phyloP scores from a whole-genome alignment of 2,888 invertebrate species.

The Tethea ocularis region DNA sequence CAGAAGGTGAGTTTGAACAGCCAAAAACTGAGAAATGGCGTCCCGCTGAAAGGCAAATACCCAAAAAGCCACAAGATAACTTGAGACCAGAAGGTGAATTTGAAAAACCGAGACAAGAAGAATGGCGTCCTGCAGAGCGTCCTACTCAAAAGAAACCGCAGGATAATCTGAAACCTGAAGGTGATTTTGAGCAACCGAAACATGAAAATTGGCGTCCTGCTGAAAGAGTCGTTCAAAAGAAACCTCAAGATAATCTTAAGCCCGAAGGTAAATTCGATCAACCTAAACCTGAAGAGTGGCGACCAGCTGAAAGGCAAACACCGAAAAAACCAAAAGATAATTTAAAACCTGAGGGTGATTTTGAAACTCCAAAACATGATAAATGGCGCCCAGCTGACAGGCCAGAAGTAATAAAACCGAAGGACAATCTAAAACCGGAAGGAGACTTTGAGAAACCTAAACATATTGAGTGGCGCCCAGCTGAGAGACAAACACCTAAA shows the following conservation, averaged over 20 bases:
- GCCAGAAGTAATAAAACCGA: constrained; percentile 46
- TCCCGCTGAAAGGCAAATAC: constrained; percentile 37
- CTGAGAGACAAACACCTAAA: constrained; percentile 51
- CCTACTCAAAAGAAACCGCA: constrained; percentile 61
- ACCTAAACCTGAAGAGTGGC: constrained; percentile 50
- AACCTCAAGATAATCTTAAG: constrained; percentile 49
- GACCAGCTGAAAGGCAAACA: constrained; percentile 66
- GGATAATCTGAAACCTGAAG: constrained; percentile 84
- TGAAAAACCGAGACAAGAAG: constrained; percentile 45
- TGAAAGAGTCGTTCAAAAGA: constrained; percentile 74
- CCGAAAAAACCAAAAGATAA: constrained; percentile 72
- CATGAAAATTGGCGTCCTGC: constrained; percentile 61
- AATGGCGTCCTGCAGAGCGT: constrained; percentile 45
- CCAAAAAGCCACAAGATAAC: constrained; percentile 28
- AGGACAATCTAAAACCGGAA: constrained; percentile 81
- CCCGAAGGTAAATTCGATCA: constrained; percentile 76
- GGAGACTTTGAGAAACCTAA: constrained; percentile 62
- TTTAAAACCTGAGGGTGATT: constrained; percentile 79
- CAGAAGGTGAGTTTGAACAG: constrained; percentile 82
- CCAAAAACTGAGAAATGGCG: constrained; percentile 59
- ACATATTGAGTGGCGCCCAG: constrained; percentile 69
- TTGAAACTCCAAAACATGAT: constrained; percentile 71
- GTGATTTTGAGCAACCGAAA: constrained; percentile 76
- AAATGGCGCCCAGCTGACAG: constrained; percentile 74
- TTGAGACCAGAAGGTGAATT: constrained; percentile 81